Base-by-base conservation (phyloP, 2,797 vertebrate species). In the Urocyon cinereoargenteus region DNA sequence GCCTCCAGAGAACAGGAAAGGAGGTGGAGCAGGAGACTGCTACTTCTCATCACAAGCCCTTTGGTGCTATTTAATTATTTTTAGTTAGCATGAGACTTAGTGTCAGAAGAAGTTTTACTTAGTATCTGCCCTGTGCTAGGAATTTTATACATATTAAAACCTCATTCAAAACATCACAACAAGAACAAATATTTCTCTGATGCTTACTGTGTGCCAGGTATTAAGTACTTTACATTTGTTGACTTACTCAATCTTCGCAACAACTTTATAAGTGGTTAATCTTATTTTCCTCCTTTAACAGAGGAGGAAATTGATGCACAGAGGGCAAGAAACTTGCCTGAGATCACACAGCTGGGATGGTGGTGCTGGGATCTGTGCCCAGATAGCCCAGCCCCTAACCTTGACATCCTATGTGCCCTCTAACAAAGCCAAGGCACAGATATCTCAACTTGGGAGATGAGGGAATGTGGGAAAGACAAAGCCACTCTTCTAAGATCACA, bases 121-220 rank as follows among this genome's bases (percentile, higher is more conserved):
- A 96, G 40, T 21, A 95, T 51, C 66, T 77, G 31, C 2, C 45
- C 26, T 5, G 0, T 31, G 28, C 22, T 68, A 90, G 51, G 70
- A 55, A 45, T 89, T 68, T 79, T 26, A 59, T 4, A n/a, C 5
- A 62, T 24, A 36, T 87, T 36, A 18, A 34, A 79, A 28, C 57
- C 85, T 83, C 91, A 84, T 75, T 62, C 61, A 84, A 87, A 96
- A 73, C 49, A 21, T 89, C 85, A 57, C 12, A 91, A 45, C 26
- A 70, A 81, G 26, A 61, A 85, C 19, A 82, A 85, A 75, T 22
- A 62, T 26, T 78, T 89, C 68, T 85, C n/a, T 87, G 21, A 3
- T 68, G 15, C 26, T 89, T 68, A 49, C 40, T 51, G 12, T 64
- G 53, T 61, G 51, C 64, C 4, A 53, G 34, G 12, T 64, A 68